A percentile compares a stretch with the other conserved stretches of the same genome.
Conservation (phyloP, 2,113 vertebrate genomes). For the Ellobius talpinus region DNA sequence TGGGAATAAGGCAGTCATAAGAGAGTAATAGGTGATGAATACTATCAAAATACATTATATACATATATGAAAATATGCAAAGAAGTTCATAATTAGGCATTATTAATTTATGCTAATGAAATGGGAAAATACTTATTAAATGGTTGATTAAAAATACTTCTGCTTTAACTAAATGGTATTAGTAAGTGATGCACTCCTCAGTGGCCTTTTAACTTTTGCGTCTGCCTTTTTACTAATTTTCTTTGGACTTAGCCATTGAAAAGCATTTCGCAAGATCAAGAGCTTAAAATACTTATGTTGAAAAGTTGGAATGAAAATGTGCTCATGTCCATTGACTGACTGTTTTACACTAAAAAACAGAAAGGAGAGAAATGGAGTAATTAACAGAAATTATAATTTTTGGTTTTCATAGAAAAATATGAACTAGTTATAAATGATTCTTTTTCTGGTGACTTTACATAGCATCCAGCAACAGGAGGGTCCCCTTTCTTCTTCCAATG, state of each 20-base stretch:
- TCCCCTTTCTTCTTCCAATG: neutral
- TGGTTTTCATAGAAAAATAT: neutral
- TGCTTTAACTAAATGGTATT: neutral
- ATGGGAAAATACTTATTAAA: neutral
- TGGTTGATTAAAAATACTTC: neutral
- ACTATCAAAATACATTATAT: neutral
- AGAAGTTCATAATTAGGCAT: neutral
- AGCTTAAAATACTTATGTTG: neutral
- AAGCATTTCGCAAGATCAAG: neutral
- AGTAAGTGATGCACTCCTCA: neutral
- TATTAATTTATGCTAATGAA: neutral
- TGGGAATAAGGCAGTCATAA: neutral
- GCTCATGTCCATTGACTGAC: neutral
- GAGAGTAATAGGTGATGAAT: neutral
- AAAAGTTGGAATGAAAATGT: neutral
- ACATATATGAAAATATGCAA: neutral
- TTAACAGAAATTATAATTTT: neutral
- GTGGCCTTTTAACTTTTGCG: neutral
- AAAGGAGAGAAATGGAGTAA: neutral
- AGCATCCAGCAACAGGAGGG: neutral
- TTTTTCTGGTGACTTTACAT: neutral
- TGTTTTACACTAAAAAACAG: neutral
- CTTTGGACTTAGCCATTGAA: neutral
- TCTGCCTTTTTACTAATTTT: constrained; percentile 9
- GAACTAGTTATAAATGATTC: neutral